Evolutionary conservation across 2,113 vertebrate genomes (phyloP), one percentile per base, ranked within the genome.

Genomic region (Dendrocopos noguchii): DNA sequence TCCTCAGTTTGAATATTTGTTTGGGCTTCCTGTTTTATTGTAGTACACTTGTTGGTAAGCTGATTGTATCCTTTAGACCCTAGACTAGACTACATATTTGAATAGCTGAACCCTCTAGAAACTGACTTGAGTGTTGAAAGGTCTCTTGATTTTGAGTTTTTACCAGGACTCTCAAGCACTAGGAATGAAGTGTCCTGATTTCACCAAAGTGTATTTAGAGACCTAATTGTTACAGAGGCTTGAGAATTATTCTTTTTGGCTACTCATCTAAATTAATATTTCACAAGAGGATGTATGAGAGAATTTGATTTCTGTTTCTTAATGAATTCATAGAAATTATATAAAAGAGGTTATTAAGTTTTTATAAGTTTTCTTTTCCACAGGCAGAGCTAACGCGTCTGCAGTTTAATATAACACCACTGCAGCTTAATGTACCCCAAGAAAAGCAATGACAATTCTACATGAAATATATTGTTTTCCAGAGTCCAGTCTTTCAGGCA

Each of bases 1-100:
- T 85, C 16, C 24, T 55, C 18, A 70, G 22, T 10, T 81, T 67
- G 16, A 84, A 79, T 56, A 7, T 56, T 68, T 73, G 2, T 36
- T 59, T 18, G 60, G 33, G 4, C 1, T 80, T 74, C 19, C 71
- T 90, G 8, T 17, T 39, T 6, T 47, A 28, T 53, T 89, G 71
- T 52, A 6, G 7, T 31, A 67, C 7, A 29, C 7, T 81, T 53
- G 4, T 33, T 61, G 33, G 2, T 44, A 18, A 77, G 22, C 31
- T 64, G n/a, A 47, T 27, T 0, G 0, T 44, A 63, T 34, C 4
- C 15, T 71, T 6, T 33, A 55, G 34, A 31, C 2, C 1, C 11
- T 39, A 50, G 25, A 47, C 22, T 60, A 20, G 42, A 53, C 36
- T 59, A 39, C 20, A 5, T 53, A 39, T 84, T 57, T 84, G 17